Evolutionary conservation across 2,113 vertebrate species (phyloP), one percentile per base, ranked within the genome.

Genomic region (Nannospalax galili): DNA sequence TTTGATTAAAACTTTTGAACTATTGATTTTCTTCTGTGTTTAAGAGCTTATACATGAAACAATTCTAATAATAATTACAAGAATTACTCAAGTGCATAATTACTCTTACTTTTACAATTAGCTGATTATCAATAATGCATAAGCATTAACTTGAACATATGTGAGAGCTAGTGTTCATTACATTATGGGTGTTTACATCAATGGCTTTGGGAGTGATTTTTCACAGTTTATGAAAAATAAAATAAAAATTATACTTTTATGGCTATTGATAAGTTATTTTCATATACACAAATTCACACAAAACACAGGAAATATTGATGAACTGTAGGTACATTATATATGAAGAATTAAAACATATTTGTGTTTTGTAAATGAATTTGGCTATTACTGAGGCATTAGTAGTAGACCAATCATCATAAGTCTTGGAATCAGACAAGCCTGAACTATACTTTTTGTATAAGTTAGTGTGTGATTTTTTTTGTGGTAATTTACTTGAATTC

Each of bases 1-100:
- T 89, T 95, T 84, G 85, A 93, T 95, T 89, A 94, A 95, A 95
- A 91, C 70, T 95, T 95, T 91, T 94, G 56, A 88, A 93, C 74
- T 82, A 95, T 86, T 7, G 48, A 97, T 91, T 96, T 28, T 91
- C n/a, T 85, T 91, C 73, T 35, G 19, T 84, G 16, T 72, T 96
- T 87, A 95, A 69, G 84, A 86, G 94, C 1, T 65, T 91, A 95
- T 24, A 93, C 42, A 84, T 65, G 35, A 58, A 92, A 72, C 80
- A 62, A 6, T 48, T 90, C 37, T 93, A 85, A 93, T 70, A 92
- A 96, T 96, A 95, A 93, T 92, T 93, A 95, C 0, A 96, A 91
- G 58, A 95, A 79, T 91, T 90, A 93, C 26, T 92, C 87, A 91
- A 84, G n/a, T 77, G 52, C 17, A 88, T 48, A 93, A 75, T 95